These are phyloP conservation scores for Cyanistes caeruleus DNA, from an alignment of 2,113 vertebrate genomes.

Conservation along the genomic window DNA sequence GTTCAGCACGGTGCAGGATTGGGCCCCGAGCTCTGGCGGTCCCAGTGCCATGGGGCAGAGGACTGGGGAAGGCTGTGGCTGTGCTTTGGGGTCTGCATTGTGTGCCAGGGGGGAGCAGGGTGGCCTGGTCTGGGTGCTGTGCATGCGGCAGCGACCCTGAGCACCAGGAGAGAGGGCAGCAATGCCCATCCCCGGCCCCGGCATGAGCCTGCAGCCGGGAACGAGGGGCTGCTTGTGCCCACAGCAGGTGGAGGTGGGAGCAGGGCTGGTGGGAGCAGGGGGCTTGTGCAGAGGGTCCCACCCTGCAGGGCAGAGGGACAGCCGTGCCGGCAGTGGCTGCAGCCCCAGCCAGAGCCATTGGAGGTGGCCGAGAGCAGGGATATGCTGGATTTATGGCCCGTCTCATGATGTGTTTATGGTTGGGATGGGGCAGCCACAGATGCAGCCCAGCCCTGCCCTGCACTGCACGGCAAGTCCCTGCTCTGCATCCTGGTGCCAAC, in stretches of 20 bases:
- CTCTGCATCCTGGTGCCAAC: neutral
- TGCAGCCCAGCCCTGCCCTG: constrained; percentile 4
- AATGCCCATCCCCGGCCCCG: no score
- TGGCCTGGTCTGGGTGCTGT: neutral
- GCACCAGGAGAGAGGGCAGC: neutral
- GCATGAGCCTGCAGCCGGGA: neutral
- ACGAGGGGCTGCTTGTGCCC: neutral
- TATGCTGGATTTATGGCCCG: neutral
- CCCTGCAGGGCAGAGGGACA: neutral
- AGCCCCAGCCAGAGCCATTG: neutral
- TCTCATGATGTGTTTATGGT: constrained; percentile 31
- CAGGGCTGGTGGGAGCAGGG: neutral
- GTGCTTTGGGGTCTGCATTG: neutral
- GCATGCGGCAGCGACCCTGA: neutral
- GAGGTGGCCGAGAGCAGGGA: neutral
- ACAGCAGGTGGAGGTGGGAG: neutral
- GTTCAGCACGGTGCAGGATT: neutral
- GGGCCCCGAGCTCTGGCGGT: neutral
- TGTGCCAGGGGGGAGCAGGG: neutral
- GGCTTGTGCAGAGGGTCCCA: neutral
- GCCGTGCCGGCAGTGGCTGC: neutral
- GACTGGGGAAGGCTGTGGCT: neutral
- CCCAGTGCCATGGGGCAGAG: accelerated
- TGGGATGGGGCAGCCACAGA: neutral
- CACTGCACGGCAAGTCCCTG: accelerated